Conservation (phyloP, 2,888 invertebrate genomes). For the Lacanobia oleracea region DNA sequence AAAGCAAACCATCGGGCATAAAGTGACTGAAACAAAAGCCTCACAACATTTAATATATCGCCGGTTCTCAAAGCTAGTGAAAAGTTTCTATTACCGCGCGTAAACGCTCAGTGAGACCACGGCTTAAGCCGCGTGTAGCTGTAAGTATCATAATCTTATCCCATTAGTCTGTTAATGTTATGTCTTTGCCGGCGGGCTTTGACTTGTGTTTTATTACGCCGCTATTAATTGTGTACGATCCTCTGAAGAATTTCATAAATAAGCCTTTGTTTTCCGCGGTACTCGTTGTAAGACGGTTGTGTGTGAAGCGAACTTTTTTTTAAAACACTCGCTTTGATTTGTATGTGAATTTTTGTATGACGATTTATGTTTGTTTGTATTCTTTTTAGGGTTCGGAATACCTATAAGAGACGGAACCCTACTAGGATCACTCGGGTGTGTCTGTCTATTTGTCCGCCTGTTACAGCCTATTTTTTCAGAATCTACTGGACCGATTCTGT, state of each 20-base stretch:
- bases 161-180: conserved; percentile 87
- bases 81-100: conserved; percentile 57
- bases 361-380: conserved; percentile 23
- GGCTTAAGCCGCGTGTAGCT: conserved; percentile 83
- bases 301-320: conserved; percentile 44
- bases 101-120: conserved; percentile 68
- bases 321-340: conserved; percentile 27
- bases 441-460: too few species aligned
- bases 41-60: conserved; percentile 18
- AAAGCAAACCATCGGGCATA: conserved; percentile 21
- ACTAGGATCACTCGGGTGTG: too few species aligned
- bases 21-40: conserved; percentile 22
- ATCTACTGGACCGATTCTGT: too few species aligned
- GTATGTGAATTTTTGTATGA: conserved; percentile 25
- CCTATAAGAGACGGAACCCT: too few species aligned
- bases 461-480: too few species aligned
- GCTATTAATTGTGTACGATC: conserved; percentile 84
- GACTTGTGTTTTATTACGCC: conserved; percentile 82
- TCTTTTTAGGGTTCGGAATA: not conserved
- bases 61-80: conserved; percentile 32
- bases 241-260: conserved; percentile 70
- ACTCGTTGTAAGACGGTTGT: conserved; percentile 44
- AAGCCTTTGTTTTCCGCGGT: conserved; percentile 67
- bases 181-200: conserved; percentile 87
- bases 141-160: conserved; percentile 90